Evolutionary conservation across 2,113 vertebrate species (phyloP).

Genomic region (Phoxinus phoxinus): DNA sequence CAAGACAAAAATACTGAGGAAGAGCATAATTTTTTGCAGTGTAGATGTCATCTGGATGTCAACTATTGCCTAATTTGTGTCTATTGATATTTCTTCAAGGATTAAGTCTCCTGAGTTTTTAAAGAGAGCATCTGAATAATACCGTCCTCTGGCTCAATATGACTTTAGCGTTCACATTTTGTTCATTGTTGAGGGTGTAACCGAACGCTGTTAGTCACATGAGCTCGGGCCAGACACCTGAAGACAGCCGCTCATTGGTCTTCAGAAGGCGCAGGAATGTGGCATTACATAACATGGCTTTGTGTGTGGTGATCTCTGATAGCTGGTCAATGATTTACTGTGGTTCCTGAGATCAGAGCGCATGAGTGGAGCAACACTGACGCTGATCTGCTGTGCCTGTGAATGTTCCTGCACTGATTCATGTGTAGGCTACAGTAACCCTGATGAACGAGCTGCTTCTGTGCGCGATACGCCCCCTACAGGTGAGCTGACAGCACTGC

Average conservation of each 20-base stretch:
- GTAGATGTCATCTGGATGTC: background rate
- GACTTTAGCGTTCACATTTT: background rate
- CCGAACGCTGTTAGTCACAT: background rate
- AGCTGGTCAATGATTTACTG: slow-evolving; percentile 49
- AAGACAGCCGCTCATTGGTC: background rate
- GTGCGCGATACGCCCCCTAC: background rate
- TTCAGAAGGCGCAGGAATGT: slow-evolving; percentile 39
- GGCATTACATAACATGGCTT: slow-evolving; percentile 49
- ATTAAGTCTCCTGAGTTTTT: background rate
- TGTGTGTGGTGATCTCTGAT: slow-evolving; percentile 43
- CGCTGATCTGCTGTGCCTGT: background rate
- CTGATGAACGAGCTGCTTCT: background rate
- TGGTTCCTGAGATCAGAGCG: background rate
- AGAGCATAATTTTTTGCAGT: background rate
- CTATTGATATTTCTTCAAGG: background rate
- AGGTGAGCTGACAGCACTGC: background rate
- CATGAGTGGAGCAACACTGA: background rate
- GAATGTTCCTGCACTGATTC: background rate
- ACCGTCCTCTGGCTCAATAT: background rate
- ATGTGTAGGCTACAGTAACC: no score
- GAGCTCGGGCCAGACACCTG: slow-evolving; percentile 14
- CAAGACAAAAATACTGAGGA: background rate
- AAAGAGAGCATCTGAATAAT: background rate
- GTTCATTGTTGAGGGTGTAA: background rate
- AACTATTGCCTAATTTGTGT: background rate